These are phyloP conservation scores for Sphaeramia orbicularis DNA, from an alignment of 2,797 vertebrate genomes.

Conservation along the genomic window DNA sequence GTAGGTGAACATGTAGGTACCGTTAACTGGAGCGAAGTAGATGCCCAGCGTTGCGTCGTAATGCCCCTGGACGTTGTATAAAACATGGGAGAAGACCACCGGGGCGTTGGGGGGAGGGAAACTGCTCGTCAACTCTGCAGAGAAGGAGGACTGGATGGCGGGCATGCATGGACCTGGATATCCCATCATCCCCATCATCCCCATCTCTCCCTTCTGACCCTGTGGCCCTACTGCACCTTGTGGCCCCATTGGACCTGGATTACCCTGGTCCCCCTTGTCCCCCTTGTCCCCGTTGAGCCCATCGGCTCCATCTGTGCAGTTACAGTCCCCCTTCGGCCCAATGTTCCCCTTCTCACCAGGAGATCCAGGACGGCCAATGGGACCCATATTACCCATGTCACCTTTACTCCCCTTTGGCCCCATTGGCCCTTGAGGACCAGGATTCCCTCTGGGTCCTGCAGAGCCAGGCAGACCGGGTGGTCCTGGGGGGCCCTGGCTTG, in stretches of 20 bases:
- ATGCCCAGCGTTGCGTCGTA: conserved; percentile 63
- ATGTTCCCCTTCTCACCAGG: conserved; percentile 57
- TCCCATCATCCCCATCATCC: conserved; percentile 66
- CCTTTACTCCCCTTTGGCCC: conserved; percentile 71
- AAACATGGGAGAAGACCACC: conserved; percentile 59
- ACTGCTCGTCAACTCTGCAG: conserved; percentile 39
- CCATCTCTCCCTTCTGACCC: conserved; percentile 61
- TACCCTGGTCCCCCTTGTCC: conserved; percentile 47
- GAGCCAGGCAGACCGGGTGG: conserved; percentile 64
- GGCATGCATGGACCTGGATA: conserved; percentile 76
- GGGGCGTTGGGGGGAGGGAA: conserved; percentile 62
- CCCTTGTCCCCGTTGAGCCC: conserved; percentile 30
- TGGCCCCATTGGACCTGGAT: conserved; percentile 27
- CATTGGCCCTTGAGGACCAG: conserved; percentile 43
- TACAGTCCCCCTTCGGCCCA: conserved; percentile 66
- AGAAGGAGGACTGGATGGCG: conserved; percentile 71
- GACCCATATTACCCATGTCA: conserved; percentile 64
- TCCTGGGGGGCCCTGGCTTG: conserved; percentile 53
- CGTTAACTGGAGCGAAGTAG: conserved; percentile 77
- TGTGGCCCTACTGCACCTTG: conserved; percentile 11
- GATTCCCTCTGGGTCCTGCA: conserved; percentile 63
- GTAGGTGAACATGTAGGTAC: conserved; percentile 82
- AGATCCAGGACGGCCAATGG: conserved; percentile 49
- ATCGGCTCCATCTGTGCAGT: conserved; percentile 50
- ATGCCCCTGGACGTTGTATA: conserved; percentile 66